Evolutionary conservation across 2,888 invertebrate species (phyloP), one percentile per base, ranked within the genome.

Genomic region (Apodemia duryi): DNA sequence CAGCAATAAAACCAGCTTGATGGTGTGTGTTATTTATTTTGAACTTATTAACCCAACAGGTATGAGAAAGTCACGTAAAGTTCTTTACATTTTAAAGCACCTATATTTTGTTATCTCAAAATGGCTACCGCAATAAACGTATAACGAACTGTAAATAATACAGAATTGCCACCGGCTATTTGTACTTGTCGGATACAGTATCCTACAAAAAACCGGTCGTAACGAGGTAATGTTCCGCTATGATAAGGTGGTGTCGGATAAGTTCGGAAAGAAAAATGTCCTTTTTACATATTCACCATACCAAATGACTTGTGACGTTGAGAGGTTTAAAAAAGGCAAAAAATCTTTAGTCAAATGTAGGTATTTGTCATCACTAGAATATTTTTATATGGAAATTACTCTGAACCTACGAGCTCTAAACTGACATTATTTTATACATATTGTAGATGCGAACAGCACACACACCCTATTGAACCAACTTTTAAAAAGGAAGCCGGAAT

Each of bases 201-300:
- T 41, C 65, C 67, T 29, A 54, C 67, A 67, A 67, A 67, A 67
- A 67, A 67, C 60, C 52, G 63, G 35, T 49, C 65, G 65, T 67
- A 67, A 65, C 64, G 65, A 67, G 67, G 63, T 63, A 63, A 41
- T 63, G 63, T 65, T 61, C 52, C 63, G 67, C 62, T 65, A 66
- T 62, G 64, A 66, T 65, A 67, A 65, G 65, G 65, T 57, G 57
- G 49, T 35, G 38, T 60, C 46, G 60, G 35, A 63, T 65, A 65
- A 57, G 46, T 63, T 65, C 38, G 46, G 57, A 28, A 29, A 63
- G 63, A 65, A 65, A 65, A 49, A 49, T 49, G 46, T n/a, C 46
- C n/a, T 49, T 49, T 49, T 49, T 49, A 49, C 46, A n/a, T 49
- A 49, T 49, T 49, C 46, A 49, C 13, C n/a, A 5, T 49, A 49